These are phyloP conservation scores for Euzophera pinguis DNA, from an alignment of 2,888 invertebrate genomes.

Conservation along the genomic window DNA sequence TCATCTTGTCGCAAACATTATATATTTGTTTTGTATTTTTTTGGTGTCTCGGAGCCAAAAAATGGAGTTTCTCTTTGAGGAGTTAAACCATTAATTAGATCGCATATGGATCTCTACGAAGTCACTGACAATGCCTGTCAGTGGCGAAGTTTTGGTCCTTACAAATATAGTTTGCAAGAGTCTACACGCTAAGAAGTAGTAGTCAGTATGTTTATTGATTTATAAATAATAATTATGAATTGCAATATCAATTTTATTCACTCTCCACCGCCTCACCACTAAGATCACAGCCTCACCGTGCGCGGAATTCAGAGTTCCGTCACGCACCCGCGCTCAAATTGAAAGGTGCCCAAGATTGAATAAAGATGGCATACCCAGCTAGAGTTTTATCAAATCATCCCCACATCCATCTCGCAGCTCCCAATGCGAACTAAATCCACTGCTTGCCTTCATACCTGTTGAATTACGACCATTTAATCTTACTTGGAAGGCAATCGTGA, in stretches of 20 bases:
- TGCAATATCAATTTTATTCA: not conserved
- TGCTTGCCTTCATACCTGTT: constrained; percentile 4
- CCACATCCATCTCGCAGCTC: constrained; percentile 12
- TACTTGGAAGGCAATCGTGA: not conserved
- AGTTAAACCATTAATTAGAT: no score
- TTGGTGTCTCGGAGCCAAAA: no score
- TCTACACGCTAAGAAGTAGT: no score
- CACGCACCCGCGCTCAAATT: constrained; percentile 47
- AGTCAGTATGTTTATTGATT: no score
- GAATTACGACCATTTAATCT: constrained; percentile 8
- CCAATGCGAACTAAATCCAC: constrained; percentile 15
- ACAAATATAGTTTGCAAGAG: no score
- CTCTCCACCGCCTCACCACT: not conserved
- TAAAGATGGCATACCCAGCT: constrained; percentile 46
- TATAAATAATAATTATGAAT: no score
- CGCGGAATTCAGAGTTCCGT: constrained; percentile 31
- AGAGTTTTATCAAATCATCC: constrained; percentile 30
- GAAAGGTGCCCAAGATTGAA: constrained; percentile 65
- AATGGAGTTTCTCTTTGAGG: no score
- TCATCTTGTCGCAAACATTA: no score
- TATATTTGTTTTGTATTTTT: no score
- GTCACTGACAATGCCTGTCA: no score
- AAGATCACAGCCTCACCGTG: not conserved
- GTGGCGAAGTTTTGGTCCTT: no score
- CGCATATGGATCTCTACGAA: no score